A percentile compares a stretch with the other conserved stretches of the same genome.
phyloP scores from a whole-genome alignment of 2,113 vertebrate genomes.

The Corythaeola cristata region DNA sequence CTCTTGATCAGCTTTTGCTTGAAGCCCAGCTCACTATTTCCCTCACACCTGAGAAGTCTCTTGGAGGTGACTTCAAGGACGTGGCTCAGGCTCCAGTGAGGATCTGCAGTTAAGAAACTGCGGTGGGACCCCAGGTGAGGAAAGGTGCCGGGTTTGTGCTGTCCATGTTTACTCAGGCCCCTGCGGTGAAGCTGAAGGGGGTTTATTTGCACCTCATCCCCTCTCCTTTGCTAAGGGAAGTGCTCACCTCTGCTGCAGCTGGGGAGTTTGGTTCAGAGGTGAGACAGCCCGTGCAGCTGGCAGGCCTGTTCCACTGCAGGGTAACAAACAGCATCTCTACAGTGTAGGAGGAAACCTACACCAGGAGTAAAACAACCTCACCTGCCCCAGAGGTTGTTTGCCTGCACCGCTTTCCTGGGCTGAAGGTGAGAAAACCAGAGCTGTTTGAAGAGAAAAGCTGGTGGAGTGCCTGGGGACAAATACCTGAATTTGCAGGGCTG shows the following conservation, averaged over 20 bases:
- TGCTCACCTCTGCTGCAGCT: not conserved
- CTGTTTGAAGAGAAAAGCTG: not conserved
- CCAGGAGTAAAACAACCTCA: not conserved
- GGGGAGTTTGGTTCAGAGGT: not conserved
- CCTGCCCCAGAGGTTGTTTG: rapidly evolving
- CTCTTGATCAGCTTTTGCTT: conserved; percentile 27
- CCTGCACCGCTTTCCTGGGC: not conserved
- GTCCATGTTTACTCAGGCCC: not conserved
- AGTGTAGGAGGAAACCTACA: rapidly evolving
- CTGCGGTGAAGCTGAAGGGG: not conserved
- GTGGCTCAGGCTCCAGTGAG: rapidly evolving
- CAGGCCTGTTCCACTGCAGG: not conserved
- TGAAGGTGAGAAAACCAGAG: not conserved
- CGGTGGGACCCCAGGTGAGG: rapidly evolving
- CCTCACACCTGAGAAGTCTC: not conserved
- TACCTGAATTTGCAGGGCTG: not conserved
- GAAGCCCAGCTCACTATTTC: not conserved
- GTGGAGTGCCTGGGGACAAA: not conserved
- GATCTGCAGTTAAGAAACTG: not conserved
- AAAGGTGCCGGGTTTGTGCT: not conserved
- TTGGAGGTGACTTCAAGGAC: not conserved
- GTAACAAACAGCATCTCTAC: rapidly evolving
- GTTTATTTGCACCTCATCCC: not conserved
- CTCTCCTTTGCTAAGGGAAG: not conserved
- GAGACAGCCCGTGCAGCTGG: rapidly evolving